These are phyloP conservation scores for Dryobota labecula DNA, from an alignment of 2,888 invertebrate species.

Conservation along the genomic window DNA sequence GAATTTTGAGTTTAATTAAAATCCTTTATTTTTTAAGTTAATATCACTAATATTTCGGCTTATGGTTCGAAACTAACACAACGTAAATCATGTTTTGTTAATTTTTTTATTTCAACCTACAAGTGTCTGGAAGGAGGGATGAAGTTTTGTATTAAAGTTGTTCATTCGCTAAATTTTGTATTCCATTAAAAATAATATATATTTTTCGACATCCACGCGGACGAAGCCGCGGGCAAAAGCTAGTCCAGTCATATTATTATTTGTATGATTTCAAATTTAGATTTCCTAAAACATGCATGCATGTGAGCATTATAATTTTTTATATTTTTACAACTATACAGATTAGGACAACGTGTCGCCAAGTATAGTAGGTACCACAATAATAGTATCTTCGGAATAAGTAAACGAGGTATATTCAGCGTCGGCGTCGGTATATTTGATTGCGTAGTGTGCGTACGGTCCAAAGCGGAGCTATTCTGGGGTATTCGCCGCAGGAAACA, in stretches of 20 bases:
- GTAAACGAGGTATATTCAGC: conserved; percentile 25
- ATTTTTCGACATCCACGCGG: too few relatives aligned
- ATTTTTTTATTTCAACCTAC: too few relatives aligned
- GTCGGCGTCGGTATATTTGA: conserved; percentile 11
- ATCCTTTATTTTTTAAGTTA: too few relatives aligned
- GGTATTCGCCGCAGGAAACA: conserved; percentile 64
- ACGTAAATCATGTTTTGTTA: too few relatives aligned
- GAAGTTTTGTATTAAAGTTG: too few relatives aligned
- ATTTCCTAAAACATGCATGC: not conserved
- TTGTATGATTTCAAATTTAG: not conserved
- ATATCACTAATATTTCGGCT: too few relatives aligned
- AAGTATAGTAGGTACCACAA: not conserved
- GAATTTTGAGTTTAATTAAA: too few relatives aligned
- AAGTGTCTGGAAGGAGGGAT: too few relatives aligned
- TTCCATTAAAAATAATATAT: too few relatives aligned
- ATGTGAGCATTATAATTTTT: not conserved
- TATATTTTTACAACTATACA: not conserved
- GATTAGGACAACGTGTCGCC: not conserved
- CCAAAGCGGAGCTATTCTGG: conserved; percentile 39
- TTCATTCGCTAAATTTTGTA: too few relatives aligned
- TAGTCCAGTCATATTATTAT: not conserved
- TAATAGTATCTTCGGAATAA: conserved; percentile 29
- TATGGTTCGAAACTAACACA: too few relatives aligned
- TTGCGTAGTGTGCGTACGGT: conserved; percentile 39
- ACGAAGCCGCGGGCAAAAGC: too few relatives aligned